Percentiles rank a stretch among this genome's conserved stretches.
These are phyloP conservation scores for Epinephelus coioides DNA, from an alignment of 2,797 vertebrate species.

Conservation along the genomic window DNA sequence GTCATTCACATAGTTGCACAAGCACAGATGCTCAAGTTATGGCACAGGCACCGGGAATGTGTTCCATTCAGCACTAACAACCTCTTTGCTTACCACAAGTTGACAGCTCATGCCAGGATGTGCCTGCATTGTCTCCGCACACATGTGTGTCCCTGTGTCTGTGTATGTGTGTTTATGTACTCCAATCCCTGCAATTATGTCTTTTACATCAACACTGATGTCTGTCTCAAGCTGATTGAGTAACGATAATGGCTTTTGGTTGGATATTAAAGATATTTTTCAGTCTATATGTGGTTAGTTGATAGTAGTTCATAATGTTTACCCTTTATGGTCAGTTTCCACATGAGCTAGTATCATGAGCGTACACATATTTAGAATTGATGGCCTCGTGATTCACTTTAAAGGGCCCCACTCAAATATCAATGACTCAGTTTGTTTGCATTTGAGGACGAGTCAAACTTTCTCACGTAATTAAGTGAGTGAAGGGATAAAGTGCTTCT, in stretches of 20 bases:
- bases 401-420: conserved; percentile 10
- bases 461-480: neutral
- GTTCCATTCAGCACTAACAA: conserved; percentile 51
- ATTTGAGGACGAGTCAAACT: conserved; percentile 8
- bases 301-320: conserved; percentile 22
- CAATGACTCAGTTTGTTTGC: neutral
- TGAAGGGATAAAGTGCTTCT: neutral
- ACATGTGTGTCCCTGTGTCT: neutral
- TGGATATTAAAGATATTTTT: conserved; percentile 5
- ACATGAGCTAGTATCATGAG: neutral
- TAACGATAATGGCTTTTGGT: conserved; percentile 11
- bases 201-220: conserved; percentile 17
- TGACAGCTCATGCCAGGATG: conserved; percentile 44
- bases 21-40: conserved; percentile 22
- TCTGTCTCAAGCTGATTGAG: conserved; percentile 15
- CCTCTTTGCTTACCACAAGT: conserved; percentile 45
- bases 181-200: neutral
- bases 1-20: conserved; percentile 54
- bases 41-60: conserved; percentile 44
- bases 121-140: conserved; percentile 17
- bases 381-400: conserved; percentile 12
- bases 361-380: conserved; percentile 6
- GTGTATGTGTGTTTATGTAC: neutral
- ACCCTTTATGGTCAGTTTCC: conserved; percentile 25
- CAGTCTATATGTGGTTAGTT: conserved; percentile 15